These are phyloP conservation scores for Epizoanthus fatuus DNA, from an alignment of 92 coral and sea anemone species.

Conservation along the genomic window DNA sequence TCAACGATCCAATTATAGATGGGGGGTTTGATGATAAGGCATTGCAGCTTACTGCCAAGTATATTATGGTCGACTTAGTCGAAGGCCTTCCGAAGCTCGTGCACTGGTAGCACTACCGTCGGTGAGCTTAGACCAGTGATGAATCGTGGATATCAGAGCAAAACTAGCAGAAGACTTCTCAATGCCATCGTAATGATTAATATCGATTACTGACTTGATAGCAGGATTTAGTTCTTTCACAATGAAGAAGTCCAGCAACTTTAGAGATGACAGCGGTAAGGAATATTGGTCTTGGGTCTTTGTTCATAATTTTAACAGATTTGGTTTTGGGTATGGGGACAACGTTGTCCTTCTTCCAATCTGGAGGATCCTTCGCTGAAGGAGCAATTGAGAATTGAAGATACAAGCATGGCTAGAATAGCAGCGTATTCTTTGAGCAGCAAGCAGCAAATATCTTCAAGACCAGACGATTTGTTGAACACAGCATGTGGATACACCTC, in stretches of 20 bases:
- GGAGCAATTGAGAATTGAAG: constrained; percentile 28
- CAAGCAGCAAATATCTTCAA: constrained; percentile 38
- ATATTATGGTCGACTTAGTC: no score
- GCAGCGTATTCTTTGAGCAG: constrained; percentile 45
- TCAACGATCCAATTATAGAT: no score
- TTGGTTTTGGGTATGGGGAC: constrained; percentile 49
- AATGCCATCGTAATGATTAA: no score
- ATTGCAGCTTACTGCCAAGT: no score
- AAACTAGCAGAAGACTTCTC: no score
- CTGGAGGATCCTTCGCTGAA: neutral
- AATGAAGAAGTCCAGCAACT: neutral
- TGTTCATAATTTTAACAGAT: constrained; percentile 34
- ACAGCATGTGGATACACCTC: constrained; percentile 7
- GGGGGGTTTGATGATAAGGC: no score
- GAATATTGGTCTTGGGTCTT: neutral
- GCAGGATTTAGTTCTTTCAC: no score
- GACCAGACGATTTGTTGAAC: constrained; percentile 7
- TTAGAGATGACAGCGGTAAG: neutral
- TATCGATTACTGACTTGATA: no score
- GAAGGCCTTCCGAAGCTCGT: no score
- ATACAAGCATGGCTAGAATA: constrained; percentile 38
- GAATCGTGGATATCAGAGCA: no score
- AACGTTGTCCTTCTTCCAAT: neutral
- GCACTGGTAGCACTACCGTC: no score
- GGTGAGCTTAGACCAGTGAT: no score